Conservation (phyloP, 2,888 invertebrate species). For the Diloba caeruleocephala region DNA sequence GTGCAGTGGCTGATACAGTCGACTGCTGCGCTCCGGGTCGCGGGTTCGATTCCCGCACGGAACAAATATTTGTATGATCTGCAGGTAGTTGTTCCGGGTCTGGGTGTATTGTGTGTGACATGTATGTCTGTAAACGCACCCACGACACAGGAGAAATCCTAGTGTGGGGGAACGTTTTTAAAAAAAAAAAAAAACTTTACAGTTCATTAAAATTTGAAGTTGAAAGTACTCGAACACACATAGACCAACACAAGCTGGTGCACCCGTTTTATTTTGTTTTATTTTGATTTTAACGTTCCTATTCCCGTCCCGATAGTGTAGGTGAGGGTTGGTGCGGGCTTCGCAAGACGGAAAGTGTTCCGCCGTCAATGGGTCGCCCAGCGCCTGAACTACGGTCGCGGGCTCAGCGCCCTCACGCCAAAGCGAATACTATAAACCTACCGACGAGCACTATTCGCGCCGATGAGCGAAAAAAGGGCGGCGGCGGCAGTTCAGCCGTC, state of each 20-base stretch:
- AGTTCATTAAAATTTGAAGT: constrained; percentile 7
- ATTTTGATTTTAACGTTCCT: constrained; percentile 66
- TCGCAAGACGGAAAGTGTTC: constrained; percentile 83
- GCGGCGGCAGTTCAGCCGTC: constrained; percentile 61
- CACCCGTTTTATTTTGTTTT: constrained; percentile 68
- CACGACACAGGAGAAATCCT: too few relatives aligned
- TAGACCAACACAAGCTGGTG: constrained; percentile 63
- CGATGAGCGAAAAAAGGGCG: constrained; percentile 74
- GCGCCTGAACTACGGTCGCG: constrained; percentile 76
- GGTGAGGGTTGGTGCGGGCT: constrained; percentile 80
- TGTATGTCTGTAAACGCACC: too few relatives aligned
- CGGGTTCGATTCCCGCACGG: too few relatives aligned
- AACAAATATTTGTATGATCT: too few relatives aligned
- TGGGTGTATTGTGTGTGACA: too few relatives aligned
- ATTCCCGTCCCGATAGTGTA: constrained; percentile 77
- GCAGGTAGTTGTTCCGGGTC: too few relatives aligned
- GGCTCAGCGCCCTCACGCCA: constrained; percentile 81
- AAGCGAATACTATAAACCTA: constrained; percentile 90
- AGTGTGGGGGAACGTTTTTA: too few relatives aligned
- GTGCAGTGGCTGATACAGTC: too few relatives aligned
- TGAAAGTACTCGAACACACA: constrained; percentile 34
- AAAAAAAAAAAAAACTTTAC: background rate
- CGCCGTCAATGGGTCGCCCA: constrained; percentile 75
- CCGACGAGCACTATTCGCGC: constrained; percentile 80
- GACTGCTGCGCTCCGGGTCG: too few relatives aligned